Evolutionary conservation across 2,888 invertebrate species (phyloP).

Genomic region (Drosophila testacea): DNA sequence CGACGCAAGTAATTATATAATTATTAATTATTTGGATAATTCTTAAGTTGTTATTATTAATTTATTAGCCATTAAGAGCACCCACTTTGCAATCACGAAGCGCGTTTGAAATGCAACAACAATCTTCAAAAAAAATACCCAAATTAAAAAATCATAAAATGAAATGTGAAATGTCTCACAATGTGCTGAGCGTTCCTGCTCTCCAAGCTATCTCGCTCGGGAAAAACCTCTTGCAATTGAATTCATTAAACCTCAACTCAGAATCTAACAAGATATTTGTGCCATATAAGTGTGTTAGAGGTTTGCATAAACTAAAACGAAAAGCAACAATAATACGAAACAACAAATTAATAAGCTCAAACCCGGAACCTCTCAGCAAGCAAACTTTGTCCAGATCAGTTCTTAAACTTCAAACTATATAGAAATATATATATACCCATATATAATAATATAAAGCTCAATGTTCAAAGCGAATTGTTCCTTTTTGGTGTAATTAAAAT

Average conservation of each 20-base stretch:
- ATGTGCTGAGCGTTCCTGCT: slow-evolving; percentile 29
- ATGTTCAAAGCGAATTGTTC: slow-evolving; percentile 80
- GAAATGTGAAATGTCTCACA: slow-evolving; percentile 43
- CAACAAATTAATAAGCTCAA: slow-evolving; percentile 50
- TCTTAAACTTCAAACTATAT: slow-evolving; percentile 28
- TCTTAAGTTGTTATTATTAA: slow-evolving; percentile 73
- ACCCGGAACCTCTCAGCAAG: slow-evolving; percentile 28
- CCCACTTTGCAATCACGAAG: slow-evolving; percentile 53
- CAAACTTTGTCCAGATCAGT: slow-evolving; percentile 52
- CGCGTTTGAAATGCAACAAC: slow-evolving; percentile 43
- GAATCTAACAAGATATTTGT: slow-evolving; percentile 74
- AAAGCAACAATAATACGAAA: slow-evolving; percentile 29
- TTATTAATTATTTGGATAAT: slow-evolving; percentile 68
- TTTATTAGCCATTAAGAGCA: slow-evolving; percentile 70
- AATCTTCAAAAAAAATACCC: slow-evolving; percentile 20
- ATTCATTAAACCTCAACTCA: slow-evolving; percentile 58
- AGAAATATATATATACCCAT: slow-evolving; percentile 32
- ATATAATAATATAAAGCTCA: slow-evolving; percentile 64
- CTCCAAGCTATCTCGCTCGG: slow-evolving; percentile 46
- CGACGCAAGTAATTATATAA: slow-evolving; percentile 60
- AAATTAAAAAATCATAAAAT: slow-evolving; percentile 9
- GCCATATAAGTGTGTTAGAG: slow-evolving; percentile 73
- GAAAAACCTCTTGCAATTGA: slow-evolving; percentile 22
- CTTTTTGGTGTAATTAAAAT: slow-evolving; percentile 61
- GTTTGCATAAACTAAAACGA: slow-evolving; percentile 29